Evolutionary conservation across 1,140 invertebrate genomes (phyloP).

Genomic region (Orius insidiosus): DNA sequence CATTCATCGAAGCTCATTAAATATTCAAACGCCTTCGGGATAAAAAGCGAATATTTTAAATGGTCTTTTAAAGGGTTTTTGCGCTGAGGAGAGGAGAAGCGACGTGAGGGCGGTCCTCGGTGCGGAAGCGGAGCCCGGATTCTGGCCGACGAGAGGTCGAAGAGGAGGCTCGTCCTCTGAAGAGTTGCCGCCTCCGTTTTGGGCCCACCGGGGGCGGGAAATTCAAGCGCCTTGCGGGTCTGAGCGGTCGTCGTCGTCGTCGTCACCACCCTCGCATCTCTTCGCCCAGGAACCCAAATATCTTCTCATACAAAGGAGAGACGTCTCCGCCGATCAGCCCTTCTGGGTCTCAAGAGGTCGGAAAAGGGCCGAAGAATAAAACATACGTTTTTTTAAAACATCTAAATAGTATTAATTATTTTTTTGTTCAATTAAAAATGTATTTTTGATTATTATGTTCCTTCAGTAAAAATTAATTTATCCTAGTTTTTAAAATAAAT

Average conservation of each 20-base stretch:
- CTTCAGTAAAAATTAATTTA: too few relatives aligned
- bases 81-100: conserved; percentile 3
- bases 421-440: too few relatives aligned
- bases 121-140: conserved; percentile 5
- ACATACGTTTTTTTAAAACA: conserved; percentile 1
- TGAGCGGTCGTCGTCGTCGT: background rate
- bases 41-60: too few relatives aligned
- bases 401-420: too few relatives aligned
- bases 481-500: too few relatives aligned
- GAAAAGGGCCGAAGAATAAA: background rate
- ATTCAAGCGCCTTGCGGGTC: background rate
- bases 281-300: background rate
- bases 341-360: conserved; percentile 5
- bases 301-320: background rate
- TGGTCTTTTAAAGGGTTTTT: too few relatives aligned
- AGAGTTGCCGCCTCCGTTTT: conserved; percentile 2
- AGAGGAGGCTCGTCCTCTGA: background rate
- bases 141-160: conserved; percentile 13
- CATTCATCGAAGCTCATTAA: too few relatives aligned
- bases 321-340: background rate
- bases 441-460: too few relatives aligned
- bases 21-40: too few relatives aligned
- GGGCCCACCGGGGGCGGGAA: conserved; percentile 9
- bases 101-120: conserved; percentile 12
- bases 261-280: background rate